Conservation (phyloP, 2,888 invertebrate genomes). For the Oligia strigilis region DNA sequence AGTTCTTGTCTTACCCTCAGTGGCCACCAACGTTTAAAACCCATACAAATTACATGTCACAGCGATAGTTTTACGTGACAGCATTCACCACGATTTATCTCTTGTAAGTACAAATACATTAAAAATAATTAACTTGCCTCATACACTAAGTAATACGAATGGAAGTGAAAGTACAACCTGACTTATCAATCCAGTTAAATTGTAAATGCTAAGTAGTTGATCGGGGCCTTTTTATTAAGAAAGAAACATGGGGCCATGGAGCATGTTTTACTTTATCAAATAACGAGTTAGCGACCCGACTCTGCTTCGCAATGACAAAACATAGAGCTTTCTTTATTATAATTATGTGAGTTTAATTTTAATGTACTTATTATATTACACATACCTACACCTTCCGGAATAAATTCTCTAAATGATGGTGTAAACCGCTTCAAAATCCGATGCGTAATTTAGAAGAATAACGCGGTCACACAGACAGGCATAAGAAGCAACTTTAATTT, state of each 20-base stretch:
- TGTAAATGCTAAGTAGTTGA: slow-evolving; percentile 34
- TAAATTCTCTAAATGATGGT: neutral
- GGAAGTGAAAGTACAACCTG: slow-evolving; percentile 64
- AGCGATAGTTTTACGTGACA: slow-evolving; percentile 53
- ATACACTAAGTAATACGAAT: slow-evolving; percentile 57
- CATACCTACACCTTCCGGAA: no score
- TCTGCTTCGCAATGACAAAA: no score
- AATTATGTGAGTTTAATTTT: no score
- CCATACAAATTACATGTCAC: slow-evolving; percentile 53
- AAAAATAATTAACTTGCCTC: slow-evolving; percentile 62
- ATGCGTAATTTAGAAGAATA: neutral
- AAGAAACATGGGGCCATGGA: slow-evolving; percentile 13
- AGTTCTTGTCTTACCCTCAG: slow-evolving; percentile 6
- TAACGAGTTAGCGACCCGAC: no score
- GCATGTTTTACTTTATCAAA: slow-evolving; percentile 18
- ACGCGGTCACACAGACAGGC: neutral
- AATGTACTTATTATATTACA: no score
- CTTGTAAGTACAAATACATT: slow-evolving; percentile 51
- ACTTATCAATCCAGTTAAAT: slow-evolving; percentile 50
- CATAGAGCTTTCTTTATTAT: no score
- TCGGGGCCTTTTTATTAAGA: slow-evolving; percentile 19
- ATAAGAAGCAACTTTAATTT: neutral
- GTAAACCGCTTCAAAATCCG: neutral
- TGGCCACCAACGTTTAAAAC: slow-evolving; percentile 33
- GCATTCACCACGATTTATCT: slow-evolving; percentile 48